phyloP scores from a whole-genome alignment of 2,797 vertebrate genomes.

The Galagoides demidoff region DNA sequence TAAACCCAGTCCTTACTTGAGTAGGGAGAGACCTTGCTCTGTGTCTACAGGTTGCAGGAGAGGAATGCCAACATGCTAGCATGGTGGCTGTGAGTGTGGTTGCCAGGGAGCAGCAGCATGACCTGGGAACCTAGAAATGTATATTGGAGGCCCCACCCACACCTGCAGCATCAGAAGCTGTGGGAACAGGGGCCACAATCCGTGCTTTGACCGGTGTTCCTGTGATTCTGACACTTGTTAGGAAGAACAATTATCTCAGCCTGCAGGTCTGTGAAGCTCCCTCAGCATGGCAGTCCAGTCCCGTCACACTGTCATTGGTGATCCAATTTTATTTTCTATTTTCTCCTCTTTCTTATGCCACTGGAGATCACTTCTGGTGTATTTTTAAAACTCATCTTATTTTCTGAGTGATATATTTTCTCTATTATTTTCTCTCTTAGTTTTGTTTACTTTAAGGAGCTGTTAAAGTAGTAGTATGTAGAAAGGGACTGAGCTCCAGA shows the following conservation, averaged over 20 bases:
- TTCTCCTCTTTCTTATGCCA: not conserved
- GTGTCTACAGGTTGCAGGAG: not conserved
- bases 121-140: not conserved
- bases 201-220: not conserved
- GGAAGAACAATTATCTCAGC: not conserved
- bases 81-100: not conserved
- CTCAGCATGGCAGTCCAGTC: not conserved
- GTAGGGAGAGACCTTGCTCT: not conserved
- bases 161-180: not conserved
- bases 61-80: not conserved
- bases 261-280: not conserved
- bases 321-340: not conserved
- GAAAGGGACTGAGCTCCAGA: not conserved
- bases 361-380: not conserved
- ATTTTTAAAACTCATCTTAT: not conserved
- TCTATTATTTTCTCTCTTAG: not conserved
- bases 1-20: not conserved
- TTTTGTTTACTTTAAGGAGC: not conserved
- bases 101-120: not conserved
- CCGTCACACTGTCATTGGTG: not conserved
- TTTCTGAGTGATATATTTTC: not conserved
- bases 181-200: not conserved
- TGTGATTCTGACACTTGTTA: no score
- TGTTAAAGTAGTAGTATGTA: not conserved
- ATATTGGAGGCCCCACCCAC: not conserved